Evolutionary conservation across 2,797 vertebrate species (phyloP).

Genomic region (Carcharodon carcharias): DNA sequence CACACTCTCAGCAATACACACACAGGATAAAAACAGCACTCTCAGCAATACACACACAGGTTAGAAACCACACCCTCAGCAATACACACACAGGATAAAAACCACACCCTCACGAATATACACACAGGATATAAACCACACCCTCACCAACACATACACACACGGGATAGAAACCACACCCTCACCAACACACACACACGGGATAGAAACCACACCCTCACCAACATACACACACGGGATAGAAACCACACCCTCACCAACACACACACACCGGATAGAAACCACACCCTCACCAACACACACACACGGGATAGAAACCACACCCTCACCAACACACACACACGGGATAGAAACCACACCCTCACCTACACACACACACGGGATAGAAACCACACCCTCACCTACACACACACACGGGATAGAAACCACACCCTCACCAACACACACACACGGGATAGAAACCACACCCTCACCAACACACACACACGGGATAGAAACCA

Average conservation of each 20-base stretch:
- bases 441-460: no score
- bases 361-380: no score
- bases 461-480: neutral
- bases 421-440: neutral
- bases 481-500: neutral
- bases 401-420: neutral
- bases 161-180: no score
- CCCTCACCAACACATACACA: no score
- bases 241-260: neutral
- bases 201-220: neutral
- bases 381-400: no score
- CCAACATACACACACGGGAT: no score
- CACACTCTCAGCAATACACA: neutral
- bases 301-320: no score
- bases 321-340: neutral
- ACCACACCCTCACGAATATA: neutral
- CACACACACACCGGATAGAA: neutral
- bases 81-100: no score
- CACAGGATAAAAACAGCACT: no score
- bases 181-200: neutral
- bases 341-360: neutral
- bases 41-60: neutral
- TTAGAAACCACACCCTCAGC: neutral
- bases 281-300: neutral
- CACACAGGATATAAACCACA: neutral